phyloP scores from a whole-genome alignment of 2,888 invertebrate species.

The Ditylenchus weischeri region DNA sequence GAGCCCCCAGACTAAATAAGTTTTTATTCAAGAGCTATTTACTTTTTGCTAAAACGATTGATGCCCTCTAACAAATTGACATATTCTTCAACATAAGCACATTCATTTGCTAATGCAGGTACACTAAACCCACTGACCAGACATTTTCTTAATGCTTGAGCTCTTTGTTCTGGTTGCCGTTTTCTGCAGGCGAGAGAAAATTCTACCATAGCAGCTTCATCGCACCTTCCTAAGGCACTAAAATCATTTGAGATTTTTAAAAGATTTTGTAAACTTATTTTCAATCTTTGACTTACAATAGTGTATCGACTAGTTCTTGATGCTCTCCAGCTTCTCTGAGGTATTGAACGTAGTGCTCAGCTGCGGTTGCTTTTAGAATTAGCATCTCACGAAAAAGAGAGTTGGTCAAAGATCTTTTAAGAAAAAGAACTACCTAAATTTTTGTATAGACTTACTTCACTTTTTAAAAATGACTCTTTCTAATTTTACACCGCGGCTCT shows the following conservation, averaged over 20 bases:
- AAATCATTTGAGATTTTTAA: constrained; percentile 13
- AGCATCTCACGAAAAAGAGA: constrained; percentile 72
- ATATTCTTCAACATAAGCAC: constrained; percentile 36
- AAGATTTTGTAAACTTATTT: background rate
- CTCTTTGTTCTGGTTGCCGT: constrained; percentile 24
- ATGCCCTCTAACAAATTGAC: constrained; percentile 40
- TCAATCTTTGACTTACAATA: constrained; percentile 31
- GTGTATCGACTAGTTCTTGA: constrained; percentile 39
- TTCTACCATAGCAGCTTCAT: constrained; percentile 54
- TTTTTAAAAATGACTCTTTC: too few species aligned
- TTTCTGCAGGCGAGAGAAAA: constrained; percentile 37
- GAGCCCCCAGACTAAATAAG: too few species aligned
- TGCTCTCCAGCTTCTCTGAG: constrained; percentile 33
- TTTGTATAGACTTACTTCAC: background rate
- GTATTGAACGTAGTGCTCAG: constrained; percentile 61
- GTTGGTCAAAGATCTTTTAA: constrained; percentile 73
- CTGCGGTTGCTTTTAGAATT: constrained; percentile 70
- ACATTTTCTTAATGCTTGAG: constrained; percentile 33
- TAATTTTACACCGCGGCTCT: too few species aligned
- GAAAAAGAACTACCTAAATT: constrained; percentile 65
- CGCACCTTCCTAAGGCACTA: constrained; percentile 50
- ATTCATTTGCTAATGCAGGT: constrained; percentile 36
- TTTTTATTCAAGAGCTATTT: background rate
- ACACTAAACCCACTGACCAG: constrained; percentile 40
- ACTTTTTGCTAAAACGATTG: constrained; percentile 2